These are phyloP conservation scores for Rynchops niger DNA, from an alignment of 2,113 vertebrate genomes.

Conservation along the genomic window DNA sequence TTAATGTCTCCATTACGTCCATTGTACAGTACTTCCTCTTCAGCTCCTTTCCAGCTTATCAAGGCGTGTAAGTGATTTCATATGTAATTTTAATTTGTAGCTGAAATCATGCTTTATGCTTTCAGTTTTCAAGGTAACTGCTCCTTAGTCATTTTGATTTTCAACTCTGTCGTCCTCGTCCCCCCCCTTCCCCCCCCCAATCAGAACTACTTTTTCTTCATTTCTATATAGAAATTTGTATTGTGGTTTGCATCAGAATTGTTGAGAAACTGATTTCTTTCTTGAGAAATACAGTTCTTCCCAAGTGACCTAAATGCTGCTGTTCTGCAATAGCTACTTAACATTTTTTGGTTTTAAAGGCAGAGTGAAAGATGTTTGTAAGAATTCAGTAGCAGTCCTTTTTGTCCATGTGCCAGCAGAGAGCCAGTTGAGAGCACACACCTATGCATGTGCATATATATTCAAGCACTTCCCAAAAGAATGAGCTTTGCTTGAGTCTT, in stretches of 20 bases:
- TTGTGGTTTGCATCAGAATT: background rate
- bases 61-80: background rate
- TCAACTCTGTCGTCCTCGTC: background rate
- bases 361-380: background rate
- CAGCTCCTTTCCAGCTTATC: background rate
- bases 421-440: background rate
- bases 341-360: background rate
- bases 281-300: background rate
- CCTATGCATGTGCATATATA: background rate
- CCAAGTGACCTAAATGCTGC: background rate
- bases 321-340: background rate
- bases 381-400: background rate
- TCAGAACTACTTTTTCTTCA: background rate
- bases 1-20: background rate
- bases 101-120: background rate
- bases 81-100: background rate
- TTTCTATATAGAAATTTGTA: background rate
- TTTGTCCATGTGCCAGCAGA: background rate
- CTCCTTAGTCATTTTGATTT: background rate
- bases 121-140: background rate
- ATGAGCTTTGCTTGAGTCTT: background rate
- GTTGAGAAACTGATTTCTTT: background rate
- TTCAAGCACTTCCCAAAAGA: background rate
- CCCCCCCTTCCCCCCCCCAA: no score
- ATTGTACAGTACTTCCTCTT: background rate